A percentile compares a stretch with the other conserved stretches of the same genome.
Evolutionary conservation across 2,113 vertebrate genomes (phyloP).

Genomic region (Triplophysa dalaica): DNA sequence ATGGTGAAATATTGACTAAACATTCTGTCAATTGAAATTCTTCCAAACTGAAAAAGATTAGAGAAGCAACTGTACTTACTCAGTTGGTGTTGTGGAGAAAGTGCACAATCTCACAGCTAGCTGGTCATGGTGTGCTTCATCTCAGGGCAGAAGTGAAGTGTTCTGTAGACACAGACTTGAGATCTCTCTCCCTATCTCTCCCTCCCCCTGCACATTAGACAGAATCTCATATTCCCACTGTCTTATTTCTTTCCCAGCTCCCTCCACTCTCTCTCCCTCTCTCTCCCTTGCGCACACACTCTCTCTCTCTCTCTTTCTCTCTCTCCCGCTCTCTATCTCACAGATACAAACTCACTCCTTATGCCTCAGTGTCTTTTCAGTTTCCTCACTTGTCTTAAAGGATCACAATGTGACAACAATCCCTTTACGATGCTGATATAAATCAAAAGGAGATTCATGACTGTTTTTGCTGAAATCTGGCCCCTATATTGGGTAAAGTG

Average conservation of each 20-base stretch:
- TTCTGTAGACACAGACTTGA: constrained; percentile 65
- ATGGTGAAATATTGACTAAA: neutral
- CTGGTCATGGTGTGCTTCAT: constrained; percentile 72
- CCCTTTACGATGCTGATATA: neutral
- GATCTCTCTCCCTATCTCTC: constrained; percentile 55
- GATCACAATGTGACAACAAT: neutral
- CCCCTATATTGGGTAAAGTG: neutral
- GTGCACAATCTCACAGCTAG: constrained; percentile 67
- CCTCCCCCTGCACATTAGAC: constrained; percentile 50
- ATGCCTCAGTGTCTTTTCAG: neutral
- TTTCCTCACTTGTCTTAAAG: neutral
- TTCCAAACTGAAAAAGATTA: neutral
- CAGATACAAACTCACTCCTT: neutral
- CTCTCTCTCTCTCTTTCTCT: constrained; percentile 40
- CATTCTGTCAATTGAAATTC: neutral
- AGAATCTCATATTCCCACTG: constrained; percentile 41
- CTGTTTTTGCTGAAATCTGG: neutral
- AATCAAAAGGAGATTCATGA: neutral
- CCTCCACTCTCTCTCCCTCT: constrained; percentile 14
- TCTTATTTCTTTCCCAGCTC: constrained; percentile 26
- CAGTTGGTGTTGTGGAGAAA: constrained; percentile 72
- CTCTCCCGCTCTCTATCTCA: constrained; percentile 28
- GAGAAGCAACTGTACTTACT: constrained; percentile 69
- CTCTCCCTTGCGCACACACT: constrained; percentile 38
- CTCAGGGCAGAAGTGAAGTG: constrained; percentile 70